Percentiles rank a stretch among this genome's conserved stretches.
These are phyloP conservation scores for Muscidifurax raptorellus DNA, from an alignment of 1,140 invertebrate genomes.

Conservation along the genomic window DNA sequence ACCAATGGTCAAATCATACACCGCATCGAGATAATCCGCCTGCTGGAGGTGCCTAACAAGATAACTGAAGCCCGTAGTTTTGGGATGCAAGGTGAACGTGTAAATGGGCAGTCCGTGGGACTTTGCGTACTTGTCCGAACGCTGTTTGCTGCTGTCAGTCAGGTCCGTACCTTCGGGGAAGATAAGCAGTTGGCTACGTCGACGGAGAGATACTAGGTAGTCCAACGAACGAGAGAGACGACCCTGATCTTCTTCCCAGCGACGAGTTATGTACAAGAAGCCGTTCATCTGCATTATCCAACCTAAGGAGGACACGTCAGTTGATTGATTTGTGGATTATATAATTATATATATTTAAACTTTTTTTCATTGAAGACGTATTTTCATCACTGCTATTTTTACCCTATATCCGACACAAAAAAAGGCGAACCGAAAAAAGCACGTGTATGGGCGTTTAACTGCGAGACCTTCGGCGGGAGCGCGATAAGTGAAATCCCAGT, in stretches of 20 bases:
- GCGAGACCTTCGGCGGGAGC: too few relatives aligned
- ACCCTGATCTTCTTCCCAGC: constrained; percentile 85
- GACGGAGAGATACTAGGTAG: constrained; percentile 82
- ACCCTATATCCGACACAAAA: too few relatives aligned
- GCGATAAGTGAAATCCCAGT: too few relatives aligned
- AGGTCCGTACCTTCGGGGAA: constrained; percentile 95
- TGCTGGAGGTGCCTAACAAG: constrained; percentile 81
- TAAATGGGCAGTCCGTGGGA: constrained; percentile 82
- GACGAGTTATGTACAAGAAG: constrained; percentile 89
- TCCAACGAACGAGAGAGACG: constrained; percentile 82
- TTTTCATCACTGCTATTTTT: background rate
- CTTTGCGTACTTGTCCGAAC: constrained; percentile 84
- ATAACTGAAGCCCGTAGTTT: constrained; percentile 89
- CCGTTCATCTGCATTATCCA: constrained; percentile 93
- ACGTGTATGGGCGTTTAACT: too few relatives aligned
- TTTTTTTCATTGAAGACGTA: background rate
- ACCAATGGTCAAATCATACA: constrained; percentile 88
- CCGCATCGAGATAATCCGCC: constrained; percentile 80
- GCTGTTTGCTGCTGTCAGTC: constrained; percentile 81
- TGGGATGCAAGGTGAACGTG: constrained; percentile 87
- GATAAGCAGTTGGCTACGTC: constrained; percentile 83
- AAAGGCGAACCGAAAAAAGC: too few relatives aligned
- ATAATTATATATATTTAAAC: constrained; percentile 11
- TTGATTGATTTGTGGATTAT: too few relatives aligned
- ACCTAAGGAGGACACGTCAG: constrained; percentile 77